Base-by-base conservation (phyloP, 1,140 invertebrate species). In the Caenorhabditis brenneri region DNA sequence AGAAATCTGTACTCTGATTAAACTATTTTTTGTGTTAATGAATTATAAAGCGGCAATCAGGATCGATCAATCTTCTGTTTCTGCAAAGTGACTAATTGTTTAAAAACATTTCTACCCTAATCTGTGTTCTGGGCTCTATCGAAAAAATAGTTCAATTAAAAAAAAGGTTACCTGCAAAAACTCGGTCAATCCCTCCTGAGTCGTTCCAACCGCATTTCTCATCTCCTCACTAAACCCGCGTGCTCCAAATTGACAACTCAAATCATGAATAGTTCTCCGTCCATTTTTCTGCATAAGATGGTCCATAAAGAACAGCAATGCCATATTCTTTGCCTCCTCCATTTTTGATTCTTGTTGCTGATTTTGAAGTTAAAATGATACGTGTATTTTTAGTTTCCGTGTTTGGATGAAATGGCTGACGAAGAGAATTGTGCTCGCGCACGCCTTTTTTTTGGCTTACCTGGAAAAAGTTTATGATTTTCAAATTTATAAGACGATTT, bases 231-330 rank as follows among this genome's bases (percentile, higher is more conserved):
- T 87, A 80, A 90, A 90, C 74, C 85, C 85, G 27, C 86, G 78
- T 19, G 95, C 95, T 88, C 96, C 96, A 92, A 97, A 97, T 92
- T 97, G 96, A 92, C 96, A 98, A 90, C 95, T 96, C 82, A 98
- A 93, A 92, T 98, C 96, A 91, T 98, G 96, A 86, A 98, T 93
- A 58, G 96, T 97, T 90, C 96, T 93, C 82, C 95, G 91, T 78
- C 93, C 95, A 91, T 95, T 95, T 92, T 96, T 97, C 91, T 97
- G 96, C 93, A 97, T 93, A 80, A 98, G 92, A 90, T 95, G 94
- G 92, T 98, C 96, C 88, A 97, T 94, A 92, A 97, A 97, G 92
- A 98, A 98, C 88, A 98, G 93, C 84, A 98, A 93, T 82, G 96
- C 97, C 93, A 96, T 94, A 91, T 98, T 97, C 90, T 88, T 90